Evolutionary conservation across 1,140 invertebrate species (phyloP), one percentile per base, ranked within the genome.

Genomic region (Zaprionus lachaisei): DNA sequence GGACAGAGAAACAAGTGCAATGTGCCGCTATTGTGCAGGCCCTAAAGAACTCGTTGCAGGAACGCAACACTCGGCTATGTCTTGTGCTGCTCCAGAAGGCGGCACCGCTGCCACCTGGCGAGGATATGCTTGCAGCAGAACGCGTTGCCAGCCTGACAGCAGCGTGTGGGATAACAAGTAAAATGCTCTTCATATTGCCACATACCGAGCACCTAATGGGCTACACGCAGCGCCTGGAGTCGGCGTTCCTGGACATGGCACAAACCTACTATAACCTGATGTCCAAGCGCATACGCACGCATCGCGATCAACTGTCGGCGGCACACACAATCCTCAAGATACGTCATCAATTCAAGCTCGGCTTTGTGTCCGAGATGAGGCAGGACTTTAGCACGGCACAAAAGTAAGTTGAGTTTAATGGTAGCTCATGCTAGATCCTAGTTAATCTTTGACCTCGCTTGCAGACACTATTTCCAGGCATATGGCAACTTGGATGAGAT

Each of bases 261-360:
- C 97, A 98, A 92, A 96, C 95, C 72, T 99, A 99, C 93, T 99
- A 99, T 93, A 96, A 97, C 73, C 95, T 96, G 65, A 96, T 98
- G 94, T 96, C 97, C n/a, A 96, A 96, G 85, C 95, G 95, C 63
- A 96, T 99, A 6, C 97, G 98, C 93, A 95, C 95, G 44, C 98
- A 99, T 93, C 94, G 96, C 77, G 98, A 99, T 91, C 96, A 98
- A 84, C 94, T 99, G 12, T 98, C 98, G 83, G 97, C 96, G 12
- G 96, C 96, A 15, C 98, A 99, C 93, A 97, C 97, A 89, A 96
- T 97, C 80, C 94, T 99, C 20, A 98, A 98, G 94, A 97, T 99
- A 4, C 94, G 99, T 24, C 98, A 99, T 94, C 97, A 99, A 83
- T 99, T 99, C 91, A 99, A 99, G 94, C 96, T 99, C 91, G 99